Conservation (phyloP, 92 coral and sea anemone species). For the Heliopora coerulea region DNA sequence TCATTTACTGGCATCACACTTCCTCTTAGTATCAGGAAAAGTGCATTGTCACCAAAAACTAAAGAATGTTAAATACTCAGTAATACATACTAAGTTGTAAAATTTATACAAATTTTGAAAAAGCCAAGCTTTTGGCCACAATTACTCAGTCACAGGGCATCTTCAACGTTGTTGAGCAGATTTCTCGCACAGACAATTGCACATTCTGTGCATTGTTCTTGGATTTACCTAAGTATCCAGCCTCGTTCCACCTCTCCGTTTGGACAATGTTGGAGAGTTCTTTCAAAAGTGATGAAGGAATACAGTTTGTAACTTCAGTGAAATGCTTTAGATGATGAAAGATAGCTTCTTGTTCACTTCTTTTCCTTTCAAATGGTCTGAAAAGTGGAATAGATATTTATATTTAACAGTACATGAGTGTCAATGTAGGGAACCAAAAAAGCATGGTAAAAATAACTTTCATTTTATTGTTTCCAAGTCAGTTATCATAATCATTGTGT, state of each 20-base stretch:
- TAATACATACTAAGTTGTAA: no score
- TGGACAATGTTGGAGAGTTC: slow-evolving; percentile 84
- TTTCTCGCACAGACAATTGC: background rate
- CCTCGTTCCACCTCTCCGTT: slow-evolving; percentile 81
- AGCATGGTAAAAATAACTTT: no score
- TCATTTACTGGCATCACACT: slow-evolving; percentile 64
- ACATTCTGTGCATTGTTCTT: background rate
- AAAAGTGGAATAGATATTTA: no score
- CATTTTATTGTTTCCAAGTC: no score
- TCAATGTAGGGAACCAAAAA: no score
- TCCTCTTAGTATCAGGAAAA: slow-evolving; percentile 78
- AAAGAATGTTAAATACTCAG: no score
- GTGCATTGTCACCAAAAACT: slow-evolving; percentile 88
- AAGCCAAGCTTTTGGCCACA: no score
- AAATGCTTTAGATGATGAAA: slow-evolving; percentile 79
- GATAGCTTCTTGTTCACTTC: slow-evolving; percentile 74
- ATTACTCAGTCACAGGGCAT: no score
- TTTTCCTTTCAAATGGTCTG: slow-evolving; percentile 95
- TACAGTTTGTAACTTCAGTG: slow-evolving; percentile 66
- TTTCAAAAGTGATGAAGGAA: slow-evolving; percentile 60
- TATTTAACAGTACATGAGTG: no score
- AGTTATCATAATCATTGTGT: no score
- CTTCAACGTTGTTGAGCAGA: no score
- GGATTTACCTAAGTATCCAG: slow-evolving; percentile 71
- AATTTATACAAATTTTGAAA: no score